Percentiles rank a stretch among this genome's conserved stretches.
phyloP scores from a whole-genome alignment of 2,888 invertebrate species.

The Bombylius major region DNA sequence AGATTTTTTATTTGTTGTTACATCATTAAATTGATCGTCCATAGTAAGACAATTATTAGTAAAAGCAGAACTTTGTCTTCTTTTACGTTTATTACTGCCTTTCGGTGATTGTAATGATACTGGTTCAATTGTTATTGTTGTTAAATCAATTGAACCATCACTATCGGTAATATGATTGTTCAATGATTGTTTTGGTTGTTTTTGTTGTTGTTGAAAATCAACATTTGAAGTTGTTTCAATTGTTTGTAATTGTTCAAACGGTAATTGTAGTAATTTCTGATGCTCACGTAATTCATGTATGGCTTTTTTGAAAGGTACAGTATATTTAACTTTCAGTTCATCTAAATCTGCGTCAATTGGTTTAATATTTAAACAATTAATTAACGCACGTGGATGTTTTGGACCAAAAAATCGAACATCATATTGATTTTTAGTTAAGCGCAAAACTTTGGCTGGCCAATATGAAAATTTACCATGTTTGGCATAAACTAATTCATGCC shows the following conservation, averaged over 20 bases:
- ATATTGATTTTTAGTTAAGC: conserved; percentile 43
- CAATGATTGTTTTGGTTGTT: neutral
- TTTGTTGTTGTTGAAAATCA: neutral
- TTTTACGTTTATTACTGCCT: neutral
- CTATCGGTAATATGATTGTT: no score
- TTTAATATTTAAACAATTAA: conserved; percentile 51
- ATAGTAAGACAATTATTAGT: no score
- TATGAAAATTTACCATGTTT: conserved; percentile 66
- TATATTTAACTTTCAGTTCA: conserved; percentile 37
- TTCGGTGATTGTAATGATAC: neutral
- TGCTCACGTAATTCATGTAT: conserved; percentile 56
- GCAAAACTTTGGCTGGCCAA: conserved; percentile 74
- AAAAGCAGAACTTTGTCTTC: neutral
- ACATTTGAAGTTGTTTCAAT: neutral
- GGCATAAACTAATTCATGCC: conserved; percentile 68
- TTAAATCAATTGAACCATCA: neutral
- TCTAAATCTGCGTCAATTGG: conserved; percentile 50
- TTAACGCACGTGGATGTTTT: conserved; percentile 55
- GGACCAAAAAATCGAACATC: conserved; percentile 74
- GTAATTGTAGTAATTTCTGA: conserved; percentile 42
- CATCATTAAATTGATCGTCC: no score
- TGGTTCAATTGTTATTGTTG: neutral
- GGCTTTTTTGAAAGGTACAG: conserved; percentile 48
- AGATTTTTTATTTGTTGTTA: no score
- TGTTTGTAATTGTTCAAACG: conserved; percentile 25